Percentiles rank a stretch among this genome's conserved stretches.
These are phyloP conservation scores for Nezara viridula DNA, from an alignment of 2,888 invertebrate species.

Conservation along the genomic window DNA sequence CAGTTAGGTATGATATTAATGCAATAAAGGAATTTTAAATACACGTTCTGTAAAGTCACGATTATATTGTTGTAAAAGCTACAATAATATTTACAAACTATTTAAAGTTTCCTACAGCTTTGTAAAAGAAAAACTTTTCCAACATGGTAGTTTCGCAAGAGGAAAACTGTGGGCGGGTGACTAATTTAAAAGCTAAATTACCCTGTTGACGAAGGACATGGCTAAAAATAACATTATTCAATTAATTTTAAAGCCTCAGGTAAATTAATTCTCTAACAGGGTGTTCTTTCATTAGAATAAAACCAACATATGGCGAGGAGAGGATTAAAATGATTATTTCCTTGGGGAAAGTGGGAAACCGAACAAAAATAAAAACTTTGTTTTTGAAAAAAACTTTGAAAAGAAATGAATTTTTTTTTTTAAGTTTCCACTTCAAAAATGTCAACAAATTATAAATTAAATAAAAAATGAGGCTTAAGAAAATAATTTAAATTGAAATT, in stretches of 20 bases:
- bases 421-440: too few species aligned
- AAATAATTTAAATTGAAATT: too few species aligned
- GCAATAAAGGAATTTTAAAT: too few species aligned
- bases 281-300: not conserved
- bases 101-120: not conserved
- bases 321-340: not conserved
- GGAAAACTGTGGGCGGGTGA: not conserved
- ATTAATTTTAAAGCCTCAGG: not conserved
- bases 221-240: not conserved
- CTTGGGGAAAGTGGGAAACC: not conserved
- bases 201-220: not conserved
- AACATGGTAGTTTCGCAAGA: not conserved
- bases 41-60: too few species aligned
- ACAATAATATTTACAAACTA: not conserved
- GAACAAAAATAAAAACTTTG: not conserved
- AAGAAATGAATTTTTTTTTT: too few species aligned
- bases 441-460: too few species aligned
- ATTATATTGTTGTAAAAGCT: not conserved
- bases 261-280: not conserved
- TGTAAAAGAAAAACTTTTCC: not conserved
- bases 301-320: not conserved
- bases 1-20: too few species aligned
- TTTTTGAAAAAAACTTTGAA: too few species aligned
- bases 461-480: too few species aligned
- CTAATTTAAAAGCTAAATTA: conserved; percentile 7